Base-by-base conservation (phyloP, 2,888 invertebrate species). In the Drosophila neotestacea region DNA sequence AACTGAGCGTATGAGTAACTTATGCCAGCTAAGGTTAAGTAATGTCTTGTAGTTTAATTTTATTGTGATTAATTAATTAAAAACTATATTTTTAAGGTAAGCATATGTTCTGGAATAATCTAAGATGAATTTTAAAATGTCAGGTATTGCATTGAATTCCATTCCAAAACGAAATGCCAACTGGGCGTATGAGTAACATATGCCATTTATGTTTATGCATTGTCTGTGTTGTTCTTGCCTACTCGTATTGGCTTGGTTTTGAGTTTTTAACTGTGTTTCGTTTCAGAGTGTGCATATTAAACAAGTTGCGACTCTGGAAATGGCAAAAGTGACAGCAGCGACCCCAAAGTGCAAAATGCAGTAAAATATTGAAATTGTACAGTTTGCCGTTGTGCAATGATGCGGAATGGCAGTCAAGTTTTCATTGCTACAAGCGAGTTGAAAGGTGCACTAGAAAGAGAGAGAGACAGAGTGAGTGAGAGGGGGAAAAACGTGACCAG, bases 321-420 rank as follows among this genome's bases (percentile, higher is more conserved):
- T 46, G 55, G 63, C 39, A 62, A 50, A 61, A 61, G 60, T 70
- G 54, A 44, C 79, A 50, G 39, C 54, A 42, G 47, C 60, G 65
- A 62, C 46, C 60, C 69, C 60, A 77, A 67, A 80, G 84, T 83
- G 84, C 77, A 74, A 74, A 87, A 75, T 78, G 82, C 85, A 82
- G 88, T 84, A 75, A 87, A 88, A 77, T 80, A 88, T 85, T 73
- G 83, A 80, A 88, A 83, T 74, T 78, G 78, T 78, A 69, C 86
- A 65, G 78, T 80, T 80, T 75, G 63, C 75, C 75, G 60, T 59
- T 79, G 84, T 67, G 85, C 85, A 82, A 85, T 84, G 85, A 73
- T 79, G 79, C 79, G 72, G 71, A 79, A 72, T 70, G 77, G 62
- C 74, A 82, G 66, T 46, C 55, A 67, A 70, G 69, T 70, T 73